phyloP scores from a whole-genome alignment of 2,797 vertebrate species.

The Crenichthys baileyi region DNA sequence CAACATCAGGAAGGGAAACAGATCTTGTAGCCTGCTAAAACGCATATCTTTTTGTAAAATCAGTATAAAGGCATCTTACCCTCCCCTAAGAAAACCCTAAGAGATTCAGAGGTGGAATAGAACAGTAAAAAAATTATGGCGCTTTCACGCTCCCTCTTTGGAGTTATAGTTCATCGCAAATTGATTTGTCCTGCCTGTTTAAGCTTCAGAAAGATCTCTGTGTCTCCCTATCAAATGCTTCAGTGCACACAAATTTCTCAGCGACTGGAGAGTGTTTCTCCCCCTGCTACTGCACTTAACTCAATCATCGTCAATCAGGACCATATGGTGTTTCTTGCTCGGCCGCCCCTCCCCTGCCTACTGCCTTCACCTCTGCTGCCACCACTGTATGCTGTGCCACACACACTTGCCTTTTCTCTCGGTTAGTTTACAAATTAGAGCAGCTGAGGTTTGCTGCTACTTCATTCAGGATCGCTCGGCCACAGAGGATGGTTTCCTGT shows the following conservation, averaged over 20 bases:
- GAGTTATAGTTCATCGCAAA: conserved; percentile 70
- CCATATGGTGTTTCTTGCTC: conserved; percentile 60
- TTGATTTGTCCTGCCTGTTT: conserved; percentile 71
- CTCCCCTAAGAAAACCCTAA: background rate
- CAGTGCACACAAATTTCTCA: conserved; percentile 50
- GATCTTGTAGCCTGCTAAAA: conserved; percentile 37
- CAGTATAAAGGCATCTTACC: conserved; percentile 51
- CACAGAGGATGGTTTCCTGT: conserved; percentile 56
- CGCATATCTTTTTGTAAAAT: conserved; percentile 42
- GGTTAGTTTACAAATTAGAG: conserved; percentile 82
- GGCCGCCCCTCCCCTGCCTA: conserved; percentile 27
- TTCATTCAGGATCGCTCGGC: conserved; percentile 43
- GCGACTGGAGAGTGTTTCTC: conserved; percentile 47
- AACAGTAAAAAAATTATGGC: conserved; percentile 27
- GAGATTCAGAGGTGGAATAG: background rate
- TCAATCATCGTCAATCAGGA: conserved; percentile 73
- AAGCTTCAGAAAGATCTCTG: conserved; percentile 45
- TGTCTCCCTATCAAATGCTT: conserved; percentile 63
- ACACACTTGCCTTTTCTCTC: conserved; percentile 57
- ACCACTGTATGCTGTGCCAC: conserved; percentile 54
- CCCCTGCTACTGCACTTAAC: conserved; percentile 68
- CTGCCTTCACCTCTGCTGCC: conserved; percentile 15
- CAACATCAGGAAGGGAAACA: conserved; percentile 40
- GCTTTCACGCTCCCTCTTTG: conserved; percentile 40
- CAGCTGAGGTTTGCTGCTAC: conserved; percentile 77